Base-by-base conservation (phyloP, 2,888 invertebrate genomes). In the Gastracanthus pulcherrimus region DNA sequence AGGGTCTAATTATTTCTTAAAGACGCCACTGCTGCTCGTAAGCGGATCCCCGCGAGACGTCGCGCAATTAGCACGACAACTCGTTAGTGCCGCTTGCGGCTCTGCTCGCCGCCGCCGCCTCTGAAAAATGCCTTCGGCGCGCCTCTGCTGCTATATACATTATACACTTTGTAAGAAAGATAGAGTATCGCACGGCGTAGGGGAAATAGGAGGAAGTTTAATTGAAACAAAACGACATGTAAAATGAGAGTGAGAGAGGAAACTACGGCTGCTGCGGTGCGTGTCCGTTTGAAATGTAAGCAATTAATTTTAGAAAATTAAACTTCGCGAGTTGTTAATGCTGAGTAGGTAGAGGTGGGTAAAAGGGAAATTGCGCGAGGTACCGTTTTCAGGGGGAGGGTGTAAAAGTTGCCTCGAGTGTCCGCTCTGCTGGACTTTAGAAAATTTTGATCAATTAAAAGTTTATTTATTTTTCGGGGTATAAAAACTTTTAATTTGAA, bases 1-100 rank as follows among this genome's bases (percentile, higher is more conserved):
- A 38, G 78, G 78, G 64, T 80, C 80, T 80, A 80, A 80, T 80
- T 80, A 80, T 80, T 80, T 74, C 80, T 80, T 75, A 80, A 80
- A 80, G 80, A 75, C 74, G 58, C 55, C 23, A 48, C 36, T n/a
- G n/a, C n/a, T 58, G 58, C 58, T 16, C 38, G 29, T 71, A 71
- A 72, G 31, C 55, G 76, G 58, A 55, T 67, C 55, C 41, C 64
- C 58, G 19, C 3, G 67, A 45, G 69, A 74, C 67, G 71, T 64
- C 31, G 72, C 74, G 77, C 74, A 81, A 81, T 81, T 81, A 77
- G 77, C 48, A 60, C 60, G 67, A 77, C 77, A n/a, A 74, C 72
- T 77, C 74, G 77, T 81, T 81, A 81, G 66, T 58, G 81, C 74
- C 81, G 72, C 60, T 13, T 55, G n/a, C n/a, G 55, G 55, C 55